Evolutionary conservation across 1,140 invertebrate species (phyloP).

Genomic region (Chionoecetes opilio): DNA sequence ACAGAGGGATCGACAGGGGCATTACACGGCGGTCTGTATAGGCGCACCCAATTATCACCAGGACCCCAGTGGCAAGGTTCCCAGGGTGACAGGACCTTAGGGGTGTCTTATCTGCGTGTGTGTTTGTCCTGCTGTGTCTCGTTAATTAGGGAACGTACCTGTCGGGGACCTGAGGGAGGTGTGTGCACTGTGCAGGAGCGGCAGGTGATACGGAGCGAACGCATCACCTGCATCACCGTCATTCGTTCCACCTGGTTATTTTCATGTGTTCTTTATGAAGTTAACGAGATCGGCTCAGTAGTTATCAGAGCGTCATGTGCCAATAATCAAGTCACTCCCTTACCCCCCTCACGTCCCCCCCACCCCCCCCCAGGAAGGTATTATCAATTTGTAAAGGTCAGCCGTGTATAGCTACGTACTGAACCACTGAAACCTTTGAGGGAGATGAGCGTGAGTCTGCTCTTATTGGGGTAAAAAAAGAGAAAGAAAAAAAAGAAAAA

Average conservation of each 20-base stretch:
- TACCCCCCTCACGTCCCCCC: background rate
- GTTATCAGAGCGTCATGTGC: conserved; percentile 2
- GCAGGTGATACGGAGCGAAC: background rate
- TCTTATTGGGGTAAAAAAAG: background rate
- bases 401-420: no score
- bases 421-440: background rate
- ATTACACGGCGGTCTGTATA: background rate
- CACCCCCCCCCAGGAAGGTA: no score
- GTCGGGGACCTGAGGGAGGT: background rate
- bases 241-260: background rate
- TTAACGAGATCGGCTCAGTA: conserved; percentile 10
- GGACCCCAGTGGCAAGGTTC: background rate
- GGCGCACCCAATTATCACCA: background rate
- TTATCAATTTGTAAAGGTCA: background rate
- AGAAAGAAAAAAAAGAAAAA: background rate
- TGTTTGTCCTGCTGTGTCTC: conserved; percentile 27
- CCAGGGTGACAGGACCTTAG: background rate
- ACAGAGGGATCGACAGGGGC: background rate
- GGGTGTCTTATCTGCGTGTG: background rate
- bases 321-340: background rate
- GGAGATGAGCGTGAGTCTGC: background rate
- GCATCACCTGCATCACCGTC: background rate
- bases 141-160: background rate
- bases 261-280: conserved; percentile 27
- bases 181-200: background rate